phyloP scores from a whole-genome alignment of 2,113 vertebrate genomes.

The Ochotona curzoniae region DNA sequence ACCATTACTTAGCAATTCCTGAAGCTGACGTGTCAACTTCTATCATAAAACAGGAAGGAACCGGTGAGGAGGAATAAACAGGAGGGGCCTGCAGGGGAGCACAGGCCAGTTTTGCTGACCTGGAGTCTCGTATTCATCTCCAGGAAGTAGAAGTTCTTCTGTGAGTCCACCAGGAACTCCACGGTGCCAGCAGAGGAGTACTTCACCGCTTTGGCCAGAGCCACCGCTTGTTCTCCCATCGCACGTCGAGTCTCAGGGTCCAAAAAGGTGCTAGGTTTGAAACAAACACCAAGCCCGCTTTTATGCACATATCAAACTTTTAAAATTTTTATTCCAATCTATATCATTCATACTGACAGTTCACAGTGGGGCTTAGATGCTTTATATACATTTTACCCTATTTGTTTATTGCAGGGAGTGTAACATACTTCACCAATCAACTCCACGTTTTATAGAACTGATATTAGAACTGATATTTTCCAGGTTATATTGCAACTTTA shows the following conservation, averaged over 20 bases:
- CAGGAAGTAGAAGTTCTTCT: slow-evolving; percentile 97
- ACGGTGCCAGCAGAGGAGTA: slow-evolving; percentile 98
- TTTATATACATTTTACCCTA: neutral
- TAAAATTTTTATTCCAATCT: neutral
- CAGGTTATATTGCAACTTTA: neutral
- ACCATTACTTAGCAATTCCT: slow-evolving; percentile 41
- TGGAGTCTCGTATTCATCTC: slow-evolving; percentile 99
- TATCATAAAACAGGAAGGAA: neutral
- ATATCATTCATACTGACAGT: neutral
- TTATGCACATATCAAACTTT: slow-evolving; percentile 34
- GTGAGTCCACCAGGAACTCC: slow-evolving; percentile 97
- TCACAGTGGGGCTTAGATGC: neutral
- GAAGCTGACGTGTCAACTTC: neutral
- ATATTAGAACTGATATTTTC: slow-evolving; percentile 1
- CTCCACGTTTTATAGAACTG: neutral
- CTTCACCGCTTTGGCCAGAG: slow-evolving; percentile 95
- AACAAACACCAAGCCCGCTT: neutral
- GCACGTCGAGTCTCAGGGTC: slow-evolving; percentile 92
- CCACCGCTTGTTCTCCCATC: slow-evolving; percentile 98
- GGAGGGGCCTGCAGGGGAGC: neutral
- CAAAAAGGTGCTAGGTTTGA: slow-evolving; percentile 91
- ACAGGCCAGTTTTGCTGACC: slow-evolving; percentile 85
- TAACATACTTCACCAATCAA: neutral
- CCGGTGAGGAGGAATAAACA: neutral
- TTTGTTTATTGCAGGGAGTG: neutral